These are phyloP conservation scores for Anolis apletophallus DNA, from an alignment of 2,797 vertebrate genomes.

Conservation along the genomic window DNA sequence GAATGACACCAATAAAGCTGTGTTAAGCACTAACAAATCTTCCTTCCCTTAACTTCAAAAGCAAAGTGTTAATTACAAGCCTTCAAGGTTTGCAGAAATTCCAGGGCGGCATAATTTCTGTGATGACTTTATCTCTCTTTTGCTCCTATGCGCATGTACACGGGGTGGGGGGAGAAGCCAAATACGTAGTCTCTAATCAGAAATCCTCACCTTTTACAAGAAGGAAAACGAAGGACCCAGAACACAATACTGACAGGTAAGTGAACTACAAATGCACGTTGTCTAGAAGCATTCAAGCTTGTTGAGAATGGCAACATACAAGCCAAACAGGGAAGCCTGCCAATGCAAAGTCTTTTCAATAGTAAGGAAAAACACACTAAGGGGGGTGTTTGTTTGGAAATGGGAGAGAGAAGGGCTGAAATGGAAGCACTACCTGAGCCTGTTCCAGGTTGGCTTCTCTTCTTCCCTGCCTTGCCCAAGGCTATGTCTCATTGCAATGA, in stretches of 20 bases:
- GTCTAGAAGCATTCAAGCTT: not conserved
- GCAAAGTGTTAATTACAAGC: slow-evolving; percentile 63
- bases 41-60: slow-evolving; percentile 65
- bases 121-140: slow-evolving; percentile 26
- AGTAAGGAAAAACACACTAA: not conserved
- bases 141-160: not conserved
- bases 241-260: not conserved
- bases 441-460: not conserved
- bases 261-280: too few relatives aligned
- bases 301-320: not conserved
- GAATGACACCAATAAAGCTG: slow-evolving; percentile 71
- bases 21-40: slow-evolving; percentile 74
- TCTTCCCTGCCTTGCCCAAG: not conserved
- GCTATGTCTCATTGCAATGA: slow-evolving; percentile 12
- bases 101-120: slow-evolving; percentile 40
- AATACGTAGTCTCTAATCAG: not conserved
- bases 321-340: not conserved
- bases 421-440: slow-evolving; percentile 19
- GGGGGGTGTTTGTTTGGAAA: not conserved
- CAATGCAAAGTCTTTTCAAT: too few relatives aligned
- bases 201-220: slow-evolving; percentile 23
- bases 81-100: slow-evolving; percentile 42
- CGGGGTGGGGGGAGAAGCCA: not conserved
- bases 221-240: not conserved
- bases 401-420: not conserved